phyloP scores from a whole-genome alignment of 2,888 invertebrate genomes.

The Clistopyga incitator region DNA sequence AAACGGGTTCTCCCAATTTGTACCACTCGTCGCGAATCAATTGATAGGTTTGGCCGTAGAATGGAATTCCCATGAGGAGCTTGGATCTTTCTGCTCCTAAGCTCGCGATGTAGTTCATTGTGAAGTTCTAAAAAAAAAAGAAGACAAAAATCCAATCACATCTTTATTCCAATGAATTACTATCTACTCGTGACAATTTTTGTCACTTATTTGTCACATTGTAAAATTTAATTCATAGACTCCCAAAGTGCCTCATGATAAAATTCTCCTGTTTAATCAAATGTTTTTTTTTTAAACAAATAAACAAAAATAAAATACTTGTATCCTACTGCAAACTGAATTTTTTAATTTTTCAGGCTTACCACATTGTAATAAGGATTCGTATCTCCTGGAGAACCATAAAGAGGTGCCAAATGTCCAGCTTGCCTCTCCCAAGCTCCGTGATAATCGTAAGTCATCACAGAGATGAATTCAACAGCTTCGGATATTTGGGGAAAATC shows the following conservation, averaged over 20 bases:
- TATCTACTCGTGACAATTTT: too few species aligned
- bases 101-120: slow-evolving; percentile 90
- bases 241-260: too few species aligned
- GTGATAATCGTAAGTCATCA: slow-evolving; percentile 96
- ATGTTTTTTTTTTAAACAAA: too few species aligned
- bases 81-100: slow-evolving; percentile 92
- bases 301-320: neutral
- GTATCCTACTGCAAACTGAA: neutral
- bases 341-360: slow-evolving; percentile 80
- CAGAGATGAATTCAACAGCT: slow-evolving; percentile 91
- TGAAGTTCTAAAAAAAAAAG: slow-evolving; percentile 88
- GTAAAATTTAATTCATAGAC: too few species aligned
- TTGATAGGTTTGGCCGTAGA: slow-evolving; percentile 95
- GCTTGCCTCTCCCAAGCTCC: slow-evolving; percentile 94
- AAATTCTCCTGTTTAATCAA: too few species aligned
- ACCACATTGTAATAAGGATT: slow-evolving; percentile 92
- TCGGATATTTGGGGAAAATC: slow-evolving; percentile 90
- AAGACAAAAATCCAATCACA: slow-evolving; percentile 33
- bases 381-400: slow-evolving; percentile 88
- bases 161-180: neutral
- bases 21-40: slow-evolving; percentile 84
- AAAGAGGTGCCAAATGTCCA: slow-evolving; percentile 93
- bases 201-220: too few species aligned
- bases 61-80: slow-evolving; percentile 92
- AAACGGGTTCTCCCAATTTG: slow-evolving; percentile 88